Evolutionary conservation across 2,888 invertebrate species (phyloP).

Genomic region (Thalpophila matura): DNA sequence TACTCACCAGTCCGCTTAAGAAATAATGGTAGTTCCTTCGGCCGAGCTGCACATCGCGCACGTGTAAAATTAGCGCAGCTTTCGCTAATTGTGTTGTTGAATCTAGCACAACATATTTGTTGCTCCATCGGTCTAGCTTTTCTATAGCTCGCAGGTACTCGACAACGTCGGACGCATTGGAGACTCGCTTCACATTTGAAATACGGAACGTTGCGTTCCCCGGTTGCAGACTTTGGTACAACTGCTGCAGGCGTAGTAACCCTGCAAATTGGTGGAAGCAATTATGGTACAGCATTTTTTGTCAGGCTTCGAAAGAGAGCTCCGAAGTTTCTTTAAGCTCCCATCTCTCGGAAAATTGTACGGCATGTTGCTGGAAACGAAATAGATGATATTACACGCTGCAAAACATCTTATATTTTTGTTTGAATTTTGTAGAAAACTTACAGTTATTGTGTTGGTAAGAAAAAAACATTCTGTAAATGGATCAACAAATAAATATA

Average conservation of each 20-base stretch:
- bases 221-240: conserved; percentile 96
- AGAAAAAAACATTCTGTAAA: no score
- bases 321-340: not conserved
- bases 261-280: conserved; percentile 89
- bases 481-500: no score
- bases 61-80: conserved; percentile 96
- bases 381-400: not conserved
- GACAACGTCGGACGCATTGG: conserved; percentile 95
- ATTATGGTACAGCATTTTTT: conserved; percentile 24
- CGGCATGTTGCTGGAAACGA: not conserved
- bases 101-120: conserved; percentile 97
- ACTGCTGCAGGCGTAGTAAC: conserved; percentile 96
- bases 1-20: conserved; percentile 96
- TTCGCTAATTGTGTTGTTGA: conserved; percentile 96
- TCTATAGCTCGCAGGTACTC: conserved; percentile 95
- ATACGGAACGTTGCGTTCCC: conserved; percentile 96
- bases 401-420: not conserved
- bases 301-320: not conserved
- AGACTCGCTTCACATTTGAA: conserved; percentile 95
- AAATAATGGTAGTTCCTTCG: conserved; percentile 97
- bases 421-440: no score
- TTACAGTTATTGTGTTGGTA: no score
- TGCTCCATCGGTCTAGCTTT: conserved; percentile 95
- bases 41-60: conserved; percentile 95
- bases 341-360: not conserved